A percentile compares a stretch with the other conserved stretches of the same genome.
phyloP scores from a whole-genome alignment of 2,797 vertebrate genomes.

The Oophaga sylvatica region DNA sequence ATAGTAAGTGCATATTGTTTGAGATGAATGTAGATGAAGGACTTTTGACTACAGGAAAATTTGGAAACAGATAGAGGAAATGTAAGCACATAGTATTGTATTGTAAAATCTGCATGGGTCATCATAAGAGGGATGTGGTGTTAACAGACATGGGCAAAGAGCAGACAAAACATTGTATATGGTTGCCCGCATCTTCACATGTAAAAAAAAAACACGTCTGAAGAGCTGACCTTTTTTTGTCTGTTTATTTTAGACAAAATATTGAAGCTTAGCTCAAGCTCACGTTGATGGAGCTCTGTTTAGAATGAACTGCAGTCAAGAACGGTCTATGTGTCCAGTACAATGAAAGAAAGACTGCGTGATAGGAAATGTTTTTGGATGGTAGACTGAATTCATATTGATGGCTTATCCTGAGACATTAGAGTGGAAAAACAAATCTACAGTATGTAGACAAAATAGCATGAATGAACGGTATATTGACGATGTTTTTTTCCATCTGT shows the following conservation, averaged over 20 bases:
- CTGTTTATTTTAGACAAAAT: neutral
- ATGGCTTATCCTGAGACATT: neutral
- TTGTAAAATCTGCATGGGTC: neutral
- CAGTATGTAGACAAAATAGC: neutral
- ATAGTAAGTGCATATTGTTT: conserved; percentile 20
- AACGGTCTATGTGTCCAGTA: too few species aligned
- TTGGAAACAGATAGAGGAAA: conserved; percentile 38
- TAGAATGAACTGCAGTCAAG: too few species aligned
- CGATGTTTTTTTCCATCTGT: neutral
- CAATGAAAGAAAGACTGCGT: too few species aligned
- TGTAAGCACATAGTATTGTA: neutral
- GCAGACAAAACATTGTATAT: conserved; percentile 24
- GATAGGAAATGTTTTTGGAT: neutral
- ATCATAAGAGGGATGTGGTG: conserved; percentile 9
- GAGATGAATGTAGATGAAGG: conserved; percentile 23
- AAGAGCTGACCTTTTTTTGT: neutral
- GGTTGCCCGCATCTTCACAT: neutral
- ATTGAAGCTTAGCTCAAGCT: too few species aligned
- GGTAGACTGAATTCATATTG: neutral
- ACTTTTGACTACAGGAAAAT: conserved; percentile 22
- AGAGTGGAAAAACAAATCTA: neutral
- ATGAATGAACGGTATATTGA: neutral
- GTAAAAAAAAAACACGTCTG: neutral
- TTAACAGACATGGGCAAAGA: neutral
- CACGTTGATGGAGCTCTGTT: too few species aligned